phyloP scores from a whole-genome alignment of 2,113 vertebrate genomes.

The Nettapus auritus region DNA sequence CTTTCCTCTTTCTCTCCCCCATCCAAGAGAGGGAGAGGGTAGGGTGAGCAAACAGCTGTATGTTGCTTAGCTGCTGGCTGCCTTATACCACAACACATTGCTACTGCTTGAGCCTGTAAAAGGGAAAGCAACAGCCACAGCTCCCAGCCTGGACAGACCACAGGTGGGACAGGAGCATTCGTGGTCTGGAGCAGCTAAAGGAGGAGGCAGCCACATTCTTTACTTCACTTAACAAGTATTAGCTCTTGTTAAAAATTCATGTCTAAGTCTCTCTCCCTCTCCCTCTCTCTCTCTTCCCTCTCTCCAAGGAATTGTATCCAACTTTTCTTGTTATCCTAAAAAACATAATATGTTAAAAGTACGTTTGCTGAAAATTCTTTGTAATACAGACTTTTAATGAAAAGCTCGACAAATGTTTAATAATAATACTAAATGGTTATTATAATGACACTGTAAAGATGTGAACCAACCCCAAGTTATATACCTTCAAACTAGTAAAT shows the following conservation, averaged over 20 bases:
- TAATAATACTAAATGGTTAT: not conserved
- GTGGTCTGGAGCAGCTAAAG: not conserved
- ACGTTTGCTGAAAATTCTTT: not conserved
- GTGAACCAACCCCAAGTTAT: not conserved
- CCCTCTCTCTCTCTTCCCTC: no score
- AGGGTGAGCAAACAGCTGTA: no score
- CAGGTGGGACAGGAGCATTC: not conserved
- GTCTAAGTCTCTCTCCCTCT: not conserved
- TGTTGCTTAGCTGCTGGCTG: no score
- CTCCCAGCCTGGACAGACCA: not conserved
- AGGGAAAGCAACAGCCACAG: not conserved
- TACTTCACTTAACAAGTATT: not conserved
- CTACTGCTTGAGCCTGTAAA: not conserved
- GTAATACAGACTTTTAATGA: not conserved
- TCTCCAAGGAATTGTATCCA: not conserved
- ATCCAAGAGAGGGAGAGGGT: no score
- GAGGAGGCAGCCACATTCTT: not conserved
- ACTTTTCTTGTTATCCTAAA: not conserved
- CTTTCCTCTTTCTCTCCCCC: no score
- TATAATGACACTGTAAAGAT: not conserved
- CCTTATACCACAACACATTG: no score
- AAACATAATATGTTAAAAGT: not conserved
- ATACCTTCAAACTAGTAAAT: constrained; percentile 12
- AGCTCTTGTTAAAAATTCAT: not conserved
- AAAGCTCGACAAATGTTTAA: not conserved